Evolutionary conservation across 2,797 vertebrate species (phyloP).

Genomic region (Chrysocyon brachyurus): DNA sequence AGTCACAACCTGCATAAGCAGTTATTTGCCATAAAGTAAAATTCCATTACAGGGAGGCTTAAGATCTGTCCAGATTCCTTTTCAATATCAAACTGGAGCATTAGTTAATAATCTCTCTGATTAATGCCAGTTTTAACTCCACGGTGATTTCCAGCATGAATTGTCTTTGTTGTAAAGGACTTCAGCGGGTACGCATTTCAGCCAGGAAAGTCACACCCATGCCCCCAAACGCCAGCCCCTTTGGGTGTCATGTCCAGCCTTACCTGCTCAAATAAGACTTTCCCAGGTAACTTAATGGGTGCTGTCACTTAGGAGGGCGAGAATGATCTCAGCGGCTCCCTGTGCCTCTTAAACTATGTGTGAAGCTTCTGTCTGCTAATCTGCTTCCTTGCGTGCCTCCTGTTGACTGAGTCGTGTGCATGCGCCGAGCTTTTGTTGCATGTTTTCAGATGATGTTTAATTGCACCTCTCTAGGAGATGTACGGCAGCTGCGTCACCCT

Average conservation of each 20-base stretch:
- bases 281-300: neutral
- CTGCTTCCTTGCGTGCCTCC: constrained; percentile 66
- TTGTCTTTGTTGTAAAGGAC: neutral
- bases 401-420: constrained; percentile 63
- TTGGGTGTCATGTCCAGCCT: neutral
- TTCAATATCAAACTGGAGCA: neutral
- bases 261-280: neutral
- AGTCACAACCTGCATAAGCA: neutral
- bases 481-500: constrained; percentile 86
- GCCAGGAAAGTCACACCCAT: neutral
- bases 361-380: neutral
- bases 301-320: neutral
- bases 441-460: constrained; percentile 86
- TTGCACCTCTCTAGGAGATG: constrained; percentile 88
- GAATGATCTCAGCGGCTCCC: neutral
- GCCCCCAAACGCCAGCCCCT: neutral
- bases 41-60: neutral
- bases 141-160: neutral
- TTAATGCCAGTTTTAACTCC: neutral
- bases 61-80: neutral
- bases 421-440: constrained; percentile 84
- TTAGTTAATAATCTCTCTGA: neutral
- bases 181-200: neutral
- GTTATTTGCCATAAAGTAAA: neutral
- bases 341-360: neutral